Percentiles rank a stretch among this genome's conserved stretches.
Conservation (phyloP, 2,888 invertebrate genomes). For the Rhogogaster chlorosoma region DNA sequence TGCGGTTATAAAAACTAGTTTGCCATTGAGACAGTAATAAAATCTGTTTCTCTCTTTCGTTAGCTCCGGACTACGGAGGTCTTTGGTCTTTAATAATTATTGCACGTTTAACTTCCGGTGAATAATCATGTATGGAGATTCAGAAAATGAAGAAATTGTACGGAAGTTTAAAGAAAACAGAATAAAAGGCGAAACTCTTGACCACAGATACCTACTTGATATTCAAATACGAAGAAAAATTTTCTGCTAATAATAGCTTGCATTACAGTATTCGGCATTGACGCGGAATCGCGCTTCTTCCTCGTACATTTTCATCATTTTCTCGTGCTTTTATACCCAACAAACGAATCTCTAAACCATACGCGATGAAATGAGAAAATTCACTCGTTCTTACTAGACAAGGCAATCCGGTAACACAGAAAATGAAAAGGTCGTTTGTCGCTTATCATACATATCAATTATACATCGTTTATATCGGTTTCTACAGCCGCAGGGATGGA, state of each 20-base stretch:
- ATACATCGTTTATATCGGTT: background rate
- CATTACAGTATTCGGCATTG: background rate
- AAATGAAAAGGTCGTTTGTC: background rate
- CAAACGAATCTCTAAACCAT: background rate
- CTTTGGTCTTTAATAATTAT: background rate
- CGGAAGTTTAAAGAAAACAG: background rate
- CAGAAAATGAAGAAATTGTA: background rate
- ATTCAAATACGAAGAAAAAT: background rate
- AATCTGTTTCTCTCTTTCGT: background rate
- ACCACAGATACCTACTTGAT: background rate
- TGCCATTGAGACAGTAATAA: slow-evolving; percentile 39
- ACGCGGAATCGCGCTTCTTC: background rate
- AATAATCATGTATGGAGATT: background rate
- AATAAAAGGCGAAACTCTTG: background rate
- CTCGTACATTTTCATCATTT: background rate
- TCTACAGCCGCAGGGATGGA: background rate
- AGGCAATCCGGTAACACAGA: background rate
- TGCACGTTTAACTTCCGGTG: slow-evolving; percentile 4
- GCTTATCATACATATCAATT: background rate
- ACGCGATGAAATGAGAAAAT: background rate
- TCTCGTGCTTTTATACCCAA: background rate
- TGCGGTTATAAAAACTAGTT: background rate
- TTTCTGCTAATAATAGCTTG: background rate
- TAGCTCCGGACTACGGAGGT: background rate
- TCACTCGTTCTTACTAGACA: background rate